A percentile compares a stretch with the other conserved stretches of the same genome.
phyloP scores from a whole-genome alignment of 2,797 vertebrate genomes.

The Nannoperca australis region DNA sequence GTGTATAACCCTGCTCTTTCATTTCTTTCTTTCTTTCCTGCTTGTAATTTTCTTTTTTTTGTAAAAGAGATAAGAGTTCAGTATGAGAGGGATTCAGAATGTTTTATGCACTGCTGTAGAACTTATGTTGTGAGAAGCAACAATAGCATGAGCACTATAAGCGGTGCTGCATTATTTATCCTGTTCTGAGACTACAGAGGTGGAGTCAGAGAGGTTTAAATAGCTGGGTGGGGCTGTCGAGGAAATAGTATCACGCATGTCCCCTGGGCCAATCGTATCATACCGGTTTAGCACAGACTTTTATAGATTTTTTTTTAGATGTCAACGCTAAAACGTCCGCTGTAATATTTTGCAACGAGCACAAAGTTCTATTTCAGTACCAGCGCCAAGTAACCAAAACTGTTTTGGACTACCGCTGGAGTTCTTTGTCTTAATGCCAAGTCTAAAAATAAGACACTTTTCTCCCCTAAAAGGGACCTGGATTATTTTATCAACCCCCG shows the following conservation, averaged over 20 bases:
- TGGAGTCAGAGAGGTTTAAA: constrained; percentile 58
- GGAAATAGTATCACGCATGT: constrained; percentile 50
- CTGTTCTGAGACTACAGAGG: constrained; percentile 28
- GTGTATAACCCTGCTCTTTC: neutral
- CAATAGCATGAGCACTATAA: constrained; percentile 32
- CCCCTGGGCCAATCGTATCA: constrained; percentile 50
- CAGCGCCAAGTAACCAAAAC: constrained; percentile 34
- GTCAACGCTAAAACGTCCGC: constrained; percentile 20
- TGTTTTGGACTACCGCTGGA: neutral
- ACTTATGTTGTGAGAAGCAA: constrained; percentile 27
- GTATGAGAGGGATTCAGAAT: neutral
- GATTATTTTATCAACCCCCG: constrained; percentile 1
- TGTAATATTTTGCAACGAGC: constrained; percentile 33
- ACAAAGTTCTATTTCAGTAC: constrained; percentile 24
- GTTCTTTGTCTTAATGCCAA: constrained; percentile 25
- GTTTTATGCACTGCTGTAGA: constrained; percentile 42
- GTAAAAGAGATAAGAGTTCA: neutral
- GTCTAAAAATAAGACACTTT: constrained; percentile 39
- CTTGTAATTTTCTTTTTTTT: neutral
- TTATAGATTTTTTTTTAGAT: constrained; percentile 13
- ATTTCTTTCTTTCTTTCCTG: neutral
- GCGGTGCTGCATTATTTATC: constrained; percentile 68
- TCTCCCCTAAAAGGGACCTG: neutral
- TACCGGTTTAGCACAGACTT: constrained; percentile 31
- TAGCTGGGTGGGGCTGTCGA: constrained; percentile 51